A percentile compares a stretch with the other conserved stretches of the same genome.
Evolutionary conservation across 1,140 invertebrate genomes (phyloP).

Genomic region (Metopolophium dirhodum): DNA sequence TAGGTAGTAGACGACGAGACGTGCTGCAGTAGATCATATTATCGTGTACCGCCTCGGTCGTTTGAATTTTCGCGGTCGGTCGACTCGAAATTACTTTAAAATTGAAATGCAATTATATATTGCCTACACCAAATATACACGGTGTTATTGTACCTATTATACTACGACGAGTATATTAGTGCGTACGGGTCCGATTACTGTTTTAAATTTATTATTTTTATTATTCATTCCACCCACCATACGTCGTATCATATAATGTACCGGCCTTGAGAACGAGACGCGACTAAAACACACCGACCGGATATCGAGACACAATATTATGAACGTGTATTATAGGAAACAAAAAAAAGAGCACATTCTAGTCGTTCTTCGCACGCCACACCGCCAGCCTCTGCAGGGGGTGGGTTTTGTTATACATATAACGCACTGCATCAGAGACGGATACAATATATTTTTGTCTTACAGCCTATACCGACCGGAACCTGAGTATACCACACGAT

Average conservation of each 20-base stretch:
- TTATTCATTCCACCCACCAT: not conserved
- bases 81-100: not conserved
- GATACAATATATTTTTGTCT: not conserved
- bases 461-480: not conserved
- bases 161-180: no score
- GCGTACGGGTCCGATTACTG: not conserved
- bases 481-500: not conserved
- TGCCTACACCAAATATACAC: not conserved
- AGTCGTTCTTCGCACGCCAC: not conserved
- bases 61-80: not conserved
- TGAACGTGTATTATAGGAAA: not conserved
- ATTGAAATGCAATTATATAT: not conserved
- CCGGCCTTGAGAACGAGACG: not conserved
- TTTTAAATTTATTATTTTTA: not conserved
- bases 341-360: not conserved
- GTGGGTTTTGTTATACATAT: not conserved
- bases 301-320: not conserved
- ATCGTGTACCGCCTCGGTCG: not conserved
- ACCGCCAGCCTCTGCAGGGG: no score
- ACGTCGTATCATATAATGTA: not conserved
- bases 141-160: not conserved
- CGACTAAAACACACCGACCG: slow-evolving; percentile 8
- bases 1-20: not conserved
- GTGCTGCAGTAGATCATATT: not conserved
- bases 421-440: not conserved